Evolutionary conservation across 2,888 invertebrate species (phyloP), one percentile per base, ranked within the genome.

Genomic region (Polyploca ridens): DNA sequence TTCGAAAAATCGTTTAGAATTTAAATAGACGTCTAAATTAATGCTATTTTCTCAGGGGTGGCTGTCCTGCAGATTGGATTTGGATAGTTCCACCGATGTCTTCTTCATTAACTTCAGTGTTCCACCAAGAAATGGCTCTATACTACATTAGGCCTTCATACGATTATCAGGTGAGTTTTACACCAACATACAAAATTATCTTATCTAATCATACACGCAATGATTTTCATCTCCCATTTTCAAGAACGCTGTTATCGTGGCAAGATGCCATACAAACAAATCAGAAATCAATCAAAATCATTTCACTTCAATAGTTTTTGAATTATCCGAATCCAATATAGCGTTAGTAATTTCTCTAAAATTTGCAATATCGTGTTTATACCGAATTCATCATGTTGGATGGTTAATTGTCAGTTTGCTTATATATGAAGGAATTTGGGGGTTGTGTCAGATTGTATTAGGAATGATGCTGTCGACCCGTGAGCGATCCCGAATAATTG

Each of bases 71-170:
- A 0, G 98, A 98, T 89, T 98, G 98, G 98, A 95, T 97, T 10
- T 97, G 97, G 97, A 96, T 96, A 58, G 96, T 96, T 0, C 96
- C 96, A 3, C 97, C 97, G 2, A 93, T 97, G 87, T 97, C 97
- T 3, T 96, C 96, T 5, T 97, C 97, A 1, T 94, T 96, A 5
- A 97, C 97, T 58, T 95, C 96, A 0, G 97, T 97, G 6, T 97
- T 96, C 82, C 97, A 97, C 82, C 97, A 97, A 86, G 97, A 97
- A 93, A 97, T 98, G 98, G 97, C 97, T n/a, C 89, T 97, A 69
- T 98, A 98, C 88, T 96, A 96, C 84, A 90, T 98, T 66, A 97
- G 97, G 82, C 98, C 98, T 3, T 97, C 97, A 11, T 99, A 98
- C 85, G 98, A 98, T 81, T 98, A 98, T 86, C 98, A 98, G 95